phyloP scores from a whole-genome alignment of 2,888 invertebrate genomes.

The Volucella zonaria region DNA sequence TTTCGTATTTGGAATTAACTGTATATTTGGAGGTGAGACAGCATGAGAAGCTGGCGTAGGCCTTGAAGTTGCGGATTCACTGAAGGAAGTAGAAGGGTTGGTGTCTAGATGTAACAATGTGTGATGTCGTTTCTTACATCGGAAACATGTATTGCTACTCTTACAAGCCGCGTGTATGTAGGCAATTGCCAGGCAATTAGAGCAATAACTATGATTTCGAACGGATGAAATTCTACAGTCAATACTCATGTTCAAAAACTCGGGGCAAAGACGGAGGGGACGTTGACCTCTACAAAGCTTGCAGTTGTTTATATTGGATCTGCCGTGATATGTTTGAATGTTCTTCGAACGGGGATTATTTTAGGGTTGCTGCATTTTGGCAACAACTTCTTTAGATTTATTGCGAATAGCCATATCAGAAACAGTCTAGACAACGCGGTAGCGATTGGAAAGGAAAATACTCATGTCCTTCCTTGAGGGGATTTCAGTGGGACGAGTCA shows the following conservation, averaged over 20 bases:
- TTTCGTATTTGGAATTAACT: slow-evolving; percentile 10
- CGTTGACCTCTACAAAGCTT: slow-evolving; percentile 27
- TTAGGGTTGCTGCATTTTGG: too few species aligned
- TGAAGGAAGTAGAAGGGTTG: too few species aligned
- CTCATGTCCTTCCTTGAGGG: slow-evolving; percentile 51
- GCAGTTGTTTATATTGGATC: background rate
- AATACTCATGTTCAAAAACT: slow-evolving; percentile 25
- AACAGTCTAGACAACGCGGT: slow-evolving; percentile 46
- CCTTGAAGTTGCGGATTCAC: too few species aligned
- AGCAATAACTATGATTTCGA: too few species aligned
- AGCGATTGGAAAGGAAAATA: slow-evolving; percentile 42
- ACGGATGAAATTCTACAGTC: too few species aligned
- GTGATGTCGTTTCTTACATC: slow-evolving; percentile 22
- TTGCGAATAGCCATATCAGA: slow-evolving; percentile 27
- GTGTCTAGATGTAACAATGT: slow-evolving; percentile 25
- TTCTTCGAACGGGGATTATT: too few species aligned
- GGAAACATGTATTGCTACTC: too few species aligned
- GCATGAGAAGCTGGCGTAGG: background rate
- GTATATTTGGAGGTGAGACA: background rate
- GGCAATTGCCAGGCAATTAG: too few species aligned
- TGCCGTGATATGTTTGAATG: too few species aligned
- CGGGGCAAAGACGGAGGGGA: slow-evolving; percentile 38
- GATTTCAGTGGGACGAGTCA: slow-evolving; percentile 28
- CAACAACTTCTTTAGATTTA: background rate
- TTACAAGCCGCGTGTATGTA: too few species aligned